Evolutionary conservation across 2,113 vertebrate species (phyloP), one percentile per base, ranked within the genome.

Genomic region (Serilophus lunatus): DNA sequence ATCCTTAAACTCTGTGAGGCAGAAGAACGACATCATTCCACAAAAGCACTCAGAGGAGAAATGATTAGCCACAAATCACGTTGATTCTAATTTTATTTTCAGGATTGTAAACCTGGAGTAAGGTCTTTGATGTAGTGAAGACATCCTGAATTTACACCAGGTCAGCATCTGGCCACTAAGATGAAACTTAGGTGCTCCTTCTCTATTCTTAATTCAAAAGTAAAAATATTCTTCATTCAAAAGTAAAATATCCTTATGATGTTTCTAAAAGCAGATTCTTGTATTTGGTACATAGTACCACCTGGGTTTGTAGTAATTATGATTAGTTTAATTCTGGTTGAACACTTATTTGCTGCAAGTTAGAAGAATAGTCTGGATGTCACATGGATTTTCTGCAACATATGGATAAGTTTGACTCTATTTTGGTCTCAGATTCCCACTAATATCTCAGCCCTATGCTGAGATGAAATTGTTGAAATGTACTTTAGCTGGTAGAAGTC

Each of bases 1-100:
- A 94, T 88, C n/a, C 10, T 2, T 77, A 77, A 92, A 70, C 63
- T 91, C 78, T 11, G 18, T 38, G 84, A 91, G 75, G 87, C 89
- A 85, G 87, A 92, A 91, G 23, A 89, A 57, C 0, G 14, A 91
- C 90, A 66, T 85, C 6, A 28, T 91, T 90, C 50, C 59, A 72
- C 23, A 66, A 63, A 65, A 90, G 75, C 66, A 28, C 75, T 89
- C 50, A 4, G 82, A 82, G 33, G n/a, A 85, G 75, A 61, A 95
- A 88, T 44, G 49, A 85, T 96, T 76, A 91, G 35, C 65, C 78
- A 75, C 78, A 87, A 74, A 72, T 85, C 93, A 88, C 70, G 63
- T 10, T 35, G 78, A 50, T 57, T 47, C n/a, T 42, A 13, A 77
- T 91, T 91, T 82, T 72, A 54, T 54, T 87, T 72, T 79, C 63